phyloP scores from a whole-genome alignment of 2,797 vertebrate species.

The Pangasius macronema region DNA sequence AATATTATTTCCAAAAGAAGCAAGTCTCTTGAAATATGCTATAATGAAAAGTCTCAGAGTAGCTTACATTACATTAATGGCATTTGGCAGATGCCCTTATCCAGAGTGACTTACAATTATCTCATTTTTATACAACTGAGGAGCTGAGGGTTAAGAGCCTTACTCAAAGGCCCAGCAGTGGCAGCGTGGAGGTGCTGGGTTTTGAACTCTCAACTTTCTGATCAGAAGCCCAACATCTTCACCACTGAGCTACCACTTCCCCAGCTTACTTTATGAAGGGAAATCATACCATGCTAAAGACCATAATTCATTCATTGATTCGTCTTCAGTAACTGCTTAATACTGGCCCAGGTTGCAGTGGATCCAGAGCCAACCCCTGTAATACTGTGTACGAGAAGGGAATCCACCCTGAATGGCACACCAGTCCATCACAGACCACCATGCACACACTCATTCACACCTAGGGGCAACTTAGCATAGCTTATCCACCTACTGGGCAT shows the following conservation, averaged over 20 bases:
- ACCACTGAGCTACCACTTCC: too few relatives aligned
- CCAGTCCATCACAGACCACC: background rate
- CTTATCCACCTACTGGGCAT: background rate
- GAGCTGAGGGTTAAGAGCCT: too few relatives aligned
- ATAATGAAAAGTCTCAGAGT: background rate
- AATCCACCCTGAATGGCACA: background rate
- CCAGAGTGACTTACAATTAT: too few relatives aligned
- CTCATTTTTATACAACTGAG: too few relatives aligned
- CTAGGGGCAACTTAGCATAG: background rate
- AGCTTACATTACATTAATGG: background rate
- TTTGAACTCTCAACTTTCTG: too few relatives aligned
- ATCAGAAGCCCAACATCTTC: too few relatives aligned
- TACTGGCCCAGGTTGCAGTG: background rate
- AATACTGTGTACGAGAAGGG: background rate
- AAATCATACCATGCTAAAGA: background rate
- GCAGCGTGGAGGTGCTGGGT: too few relatives aligned
- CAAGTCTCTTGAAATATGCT: background rate
- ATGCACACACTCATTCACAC: background rate
- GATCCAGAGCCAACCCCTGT: background rate
- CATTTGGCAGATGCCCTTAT: too few relatives aligned
- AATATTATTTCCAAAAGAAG: background rate
- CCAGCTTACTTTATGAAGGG: background rate
- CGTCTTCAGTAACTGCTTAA: background rate
- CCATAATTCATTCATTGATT: background rate
- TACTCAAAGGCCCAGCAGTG: too few relatives aligned